Conservation (phyloP, 2,113 vertebrate genomes). For the Danio rerio region DNA sequence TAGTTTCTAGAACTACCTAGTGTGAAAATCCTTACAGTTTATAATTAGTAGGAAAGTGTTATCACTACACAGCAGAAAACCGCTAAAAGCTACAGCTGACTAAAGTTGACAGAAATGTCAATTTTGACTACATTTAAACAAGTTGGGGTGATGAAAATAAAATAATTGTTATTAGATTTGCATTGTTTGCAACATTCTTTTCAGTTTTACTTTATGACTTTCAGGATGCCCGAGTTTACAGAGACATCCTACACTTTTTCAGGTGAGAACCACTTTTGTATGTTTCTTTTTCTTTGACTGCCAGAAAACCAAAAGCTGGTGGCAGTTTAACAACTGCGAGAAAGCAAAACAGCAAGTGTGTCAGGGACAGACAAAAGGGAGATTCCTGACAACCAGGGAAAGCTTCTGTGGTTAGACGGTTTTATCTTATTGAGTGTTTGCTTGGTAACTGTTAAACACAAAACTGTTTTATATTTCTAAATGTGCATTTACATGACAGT, state of each 20-base stretch:
- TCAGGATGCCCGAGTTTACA: conserved; percentile 60
- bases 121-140: neutral
- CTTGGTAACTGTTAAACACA: conserved; percentile 21
- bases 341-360: neutral
- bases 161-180: neutral
- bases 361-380: conserved; percentile 28
- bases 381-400: conserved; percentile 12
- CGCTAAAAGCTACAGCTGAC: no score
- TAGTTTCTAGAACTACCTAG: no score
- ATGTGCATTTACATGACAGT: neutral
- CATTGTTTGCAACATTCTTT: neutral
- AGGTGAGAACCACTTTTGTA: conserved; percentile 52
- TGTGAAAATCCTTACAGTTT: no score
- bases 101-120: neutral
- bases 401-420: neutral
- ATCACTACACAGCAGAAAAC: neutral
- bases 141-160: neutral
- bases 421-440: neutral
- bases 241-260: conserved; percentile 61
- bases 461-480: neutral
- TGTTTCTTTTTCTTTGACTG: neutral
- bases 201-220: neutral
- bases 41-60: neutral
- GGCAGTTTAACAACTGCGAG: neutral
- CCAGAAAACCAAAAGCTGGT: neutral